Conservation (phyloP, 2,888 invertebrate genomes). For the Nineta flava region DNA sequence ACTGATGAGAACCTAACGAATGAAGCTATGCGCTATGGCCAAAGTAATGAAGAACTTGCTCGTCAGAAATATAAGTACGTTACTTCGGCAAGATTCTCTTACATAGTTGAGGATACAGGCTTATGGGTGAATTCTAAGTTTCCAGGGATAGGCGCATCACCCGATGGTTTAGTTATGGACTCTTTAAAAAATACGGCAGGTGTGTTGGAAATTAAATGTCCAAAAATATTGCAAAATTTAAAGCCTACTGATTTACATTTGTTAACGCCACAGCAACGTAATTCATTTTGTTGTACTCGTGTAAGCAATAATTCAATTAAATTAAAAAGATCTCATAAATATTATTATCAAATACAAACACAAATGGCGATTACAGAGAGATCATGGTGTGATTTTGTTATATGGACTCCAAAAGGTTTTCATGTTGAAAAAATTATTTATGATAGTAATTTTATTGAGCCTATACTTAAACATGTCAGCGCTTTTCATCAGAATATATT, state of each 20-base stretch:
- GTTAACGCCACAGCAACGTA: conserved; percentile 10
- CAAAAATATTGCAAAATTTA: conserved; percentile 12
- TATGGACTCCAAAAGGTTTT: conserved; percentile 12
- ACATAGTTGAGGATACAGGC: conserved; percentile 9
- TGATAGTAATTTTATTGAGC: conserved; percentile 10
- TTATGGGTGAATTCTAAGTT: conserved; percentile 11
- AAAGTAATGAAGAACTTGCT: conserved; percentile 9
- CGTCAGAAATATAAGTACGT: conserved; percentile 1
- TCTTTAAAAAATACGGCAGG: conserved; percentile 7
- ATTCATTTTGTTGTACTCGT: conserved; percentile 11
- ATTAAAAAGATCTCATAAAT: conserved; percentile 12
- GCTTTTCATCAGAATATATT: conserved; percentile 13
- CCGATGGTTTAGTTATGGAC: conserved; percentile 10
- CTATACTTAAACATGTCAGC: conserved; percentile 9
- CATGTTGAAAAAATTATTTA: conserved; percentile 11
- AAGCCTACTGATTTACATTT: conserved; percentile 10
- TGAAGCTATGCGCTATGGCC: conserved; percentile 9
- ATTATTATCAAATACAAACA: conserved; percentile 13
- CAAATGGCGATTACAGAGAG: conserved; percentile 14
- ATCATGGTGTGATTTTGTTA: too few relatives aligned
- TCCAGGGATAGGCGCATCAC: conserved; percentile 8
- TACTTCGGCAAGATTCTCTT: conserved; percentile 7
- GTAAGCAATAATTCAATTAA: conserved; percentile 5
- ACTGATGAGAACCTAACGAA: neutral
- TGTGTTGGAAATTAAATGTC: too few relatives aligned